Evolutionary conservation across 1,140 invertebrate species (phyloP).

Genomic region (Heliconius congener): DNA sequence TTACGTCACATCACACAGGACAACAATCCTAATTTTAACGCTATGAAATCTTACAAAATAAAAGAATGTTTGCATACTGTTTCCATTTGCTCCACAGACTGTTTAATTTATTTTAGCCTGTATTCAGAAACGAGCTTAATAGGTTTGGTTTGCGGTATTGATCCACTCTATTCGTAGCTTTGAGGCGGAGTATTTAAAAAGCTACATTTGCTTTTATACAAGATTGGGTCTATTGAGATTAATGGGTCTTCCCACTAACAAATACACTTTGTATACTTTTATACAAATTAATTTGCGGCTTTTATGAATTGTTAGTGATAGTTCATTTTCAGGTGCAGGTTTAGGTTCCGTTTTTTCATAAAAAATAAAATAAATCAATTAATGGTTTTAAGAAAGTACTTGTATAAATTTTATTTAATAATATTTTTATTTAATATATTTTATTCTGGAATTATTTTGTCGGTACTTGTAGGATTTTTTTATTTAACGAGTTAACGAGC

Average conservation of each 20-base stretch:
- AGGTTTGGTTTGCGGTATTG: constrained; percentile 25
- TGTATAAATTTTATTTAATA: too few relatives aligned
- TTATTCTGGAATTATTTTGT: too few relatives aligned
- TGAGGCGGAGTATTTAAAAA: constrained; percentile 21
- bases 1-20: neutral
- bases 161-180: constrained; percentile 22
- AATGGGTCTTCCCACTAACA: constrained; percentile 8
- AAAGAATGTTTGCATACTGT: constrained; percentile 5
- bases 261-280: neutral
- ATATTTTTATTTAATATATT: too few relatives aligned
- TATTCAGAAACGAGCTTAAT: constrained; percentile 21
- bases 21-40: neutral
- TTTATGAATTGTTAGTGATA: neutral
- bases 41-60: neutral
- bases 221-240: constrained; percentile 18
- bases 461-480: too few relatives aligned
- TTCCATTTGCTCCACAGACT: constrained; percentile 5
- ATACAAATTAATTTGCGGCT: constrained; percentile 3
- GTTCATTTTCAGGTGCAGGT: too few relatives aligned
- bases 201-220: constrained; percentile 22
- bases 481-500: too few relatives aligned
- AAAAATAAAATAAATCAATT: too few relatives aligned
- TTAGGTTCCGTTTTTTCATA: too few relatives aligned
- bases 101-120: constrained; percentile 23
- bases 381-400: too few relatives aligned